Conservation (phyloP, 2,888 invertebrate genomes). For the Lithophane semibrunnea region DNA sequence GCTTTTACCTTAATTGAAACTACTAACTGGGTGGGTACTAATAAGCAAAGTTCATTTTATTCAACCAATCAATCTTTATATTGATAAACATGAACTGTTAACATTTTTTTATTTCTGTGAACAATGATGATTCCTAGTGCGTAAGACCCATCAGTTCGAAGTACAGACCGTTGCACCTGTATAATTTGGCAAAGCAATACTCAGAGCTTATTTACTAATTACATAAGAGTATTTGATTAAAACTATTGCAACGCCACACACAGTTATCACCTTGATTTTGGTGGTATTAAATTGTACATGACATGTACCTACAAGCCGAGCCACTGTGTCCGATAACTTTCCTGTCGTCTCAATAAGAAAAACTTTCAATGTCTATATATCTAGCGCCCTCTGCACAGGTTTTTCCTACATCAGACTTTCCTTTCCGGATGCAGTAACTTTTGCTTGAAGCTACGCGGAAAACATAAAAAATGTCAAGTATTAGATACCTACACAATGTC, state of each 20-base stretch:
- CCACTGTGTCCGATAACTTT: background rate
- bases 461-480: conserved; percentile 37
- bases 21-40: background rate
- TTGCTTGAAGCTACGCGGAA: conserved; percentile 33
- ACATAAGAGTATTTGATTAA: background rate
- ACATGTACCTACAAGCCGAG: background rate
- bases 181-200: background rate
- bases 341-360: background rate
- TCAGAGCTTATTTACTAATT: background rate
- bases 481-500: conserved; percentile 18
- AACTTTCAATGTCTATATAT: background rate
- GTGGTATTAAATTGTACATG: no score
- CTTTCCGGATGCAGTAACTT: conserved; percentile 41
- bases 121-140: background rate
- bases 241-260: background rate
- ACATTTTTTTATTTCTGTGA: background rate
- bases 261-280: background rate
- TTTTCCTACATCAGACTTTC: conserved; percentile 30
- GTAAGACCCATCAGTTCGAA: background rate
- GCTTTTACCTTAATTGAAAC: background rate
- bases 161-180: background rate
- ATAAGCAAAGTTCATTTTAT: background rate
- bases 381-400: background rate
- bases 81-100: background rate
- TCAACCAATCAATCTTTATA: background rate